Evolutionary conservation across 2,888 invertebrate species (phyloP).

Genomic region (Pseudeuparius sepicola): DNA sequence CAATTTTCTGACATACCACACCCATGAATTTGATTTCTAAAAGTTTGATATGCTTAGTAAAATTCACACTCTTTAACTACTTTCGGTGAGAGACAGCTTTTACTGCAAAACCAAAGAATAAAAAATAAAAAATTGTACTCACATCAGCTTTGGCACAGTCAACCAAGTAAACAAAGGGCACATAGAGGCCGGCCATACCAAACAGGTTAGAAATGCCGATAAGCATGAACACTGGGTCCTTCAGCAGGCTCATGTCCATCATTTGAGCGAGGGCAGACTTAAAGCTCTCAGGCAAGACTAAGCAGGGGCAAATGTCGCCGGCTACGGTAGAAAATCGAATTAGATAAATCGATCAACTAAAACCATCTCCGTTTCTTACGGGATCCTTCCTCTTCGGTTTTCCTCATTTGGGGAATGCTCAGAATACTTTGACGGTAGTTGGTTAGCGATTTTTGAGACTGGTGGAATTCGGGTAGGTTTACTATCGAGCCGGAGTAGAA

Average conservation of each 20-base stretch:
- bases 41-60: too few relatives aligned
- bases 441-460: conserved; percentile 82
- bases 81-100: too few relatives aligned
- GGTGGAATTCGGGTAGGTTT: conserved; percentile 87
- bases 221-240: conserved; percentile 82
- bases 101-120: too few relatives aligned
- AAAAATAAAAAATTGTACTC: conserved; percentile 36
- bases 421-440: conserved; percentile 87
- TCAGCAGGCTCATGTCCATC: conserved; percentile 82
- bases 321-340: conserved; percentile 41
- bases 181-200: conserved; percentile 95
- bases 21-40: too few relatives aligned
- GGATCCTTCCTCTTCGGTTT: conserved; percentile 48
- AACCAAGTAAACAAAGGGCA: conserved; percentile 91
- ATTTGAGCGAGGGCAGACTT: conserved; percentile 77
- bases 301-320: conserved; percentile 72
- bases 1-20: too few relatives aligned
- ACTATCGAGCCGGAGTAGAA: conserved; percentile 95
- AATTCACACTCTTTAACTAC: too few relatives aligned
- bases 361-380: conserved; percentile 41
- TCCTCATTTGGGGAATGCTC: conserved; percentile 65
- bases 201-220: conserved; percentile 91
- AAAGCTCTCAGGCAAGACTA: conserved; percentile 68
- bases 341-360: neutral
- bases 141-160: conserved; percentile 67